These are phyloP conservation scores for Caiman crocodilus DNA, from an alignment of 2,797 vertebrate genomes.

Conservation along the genomic window DNA sequence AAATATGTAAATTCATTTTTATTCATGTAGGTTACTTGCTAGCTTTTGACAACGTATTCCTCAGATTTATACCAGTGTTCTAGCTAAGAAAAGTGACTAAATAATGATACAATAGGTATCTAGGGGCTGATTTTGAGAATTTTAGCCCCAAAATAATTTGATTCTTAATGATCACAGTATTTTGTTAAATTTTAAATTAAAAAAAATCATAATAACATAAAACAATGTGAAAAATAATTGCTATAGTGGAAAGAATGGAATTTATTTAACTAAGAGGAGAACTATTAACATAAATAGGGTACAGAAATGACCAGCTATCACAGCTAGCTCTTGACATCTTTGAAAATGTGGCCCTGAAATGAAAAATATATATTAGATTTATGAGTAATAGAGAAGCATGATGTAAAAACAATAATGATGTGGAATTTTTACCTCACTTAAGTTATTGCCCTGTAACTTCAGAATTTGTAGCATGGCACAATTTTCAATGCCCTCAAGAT, in stretches of 20 bases:
- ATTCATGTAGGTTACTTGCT: neutral
- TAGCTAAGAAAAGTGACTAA: neutral
- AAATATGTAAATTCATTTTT: neutral
- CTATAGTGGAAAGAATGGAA: neutral
- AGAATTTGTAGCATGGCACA: conserved; percentile 89
- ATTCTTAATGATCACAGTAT: neutral
- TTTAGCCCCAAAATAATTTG: neutral
- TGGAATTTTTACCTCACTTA: conserved; percentile 87
- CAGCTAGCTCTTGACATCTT: neutral
- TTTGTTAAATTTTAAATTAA: neutral
- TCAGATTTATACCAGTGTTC: neutral
- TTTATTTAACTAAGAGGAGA: neutral
- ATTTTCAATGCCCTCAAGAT: conserved; percentile 88
- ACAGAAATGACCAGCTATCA: neutral
- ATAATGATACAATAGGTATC: neutral
- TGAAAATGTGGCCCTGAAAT: neutral
- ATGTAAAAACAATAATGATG: neutral
- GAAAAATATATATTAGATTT: neutral
- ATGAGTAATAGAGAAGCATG: neutral
- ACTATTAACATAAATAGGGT: neutral
- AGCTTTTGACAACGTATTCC: neutral
- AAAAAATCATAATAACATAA: neutral
- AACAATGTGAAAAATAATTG: neutral
- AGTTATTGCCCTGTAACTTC: conserved; percentile 91
- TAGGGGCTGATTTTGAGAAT: neutral